These are phyloP conservation scores for Scaptomyza polygonia DNA, from an alignment of 2,888 invertebrate species.

Conservation along the genomic window DNA sequence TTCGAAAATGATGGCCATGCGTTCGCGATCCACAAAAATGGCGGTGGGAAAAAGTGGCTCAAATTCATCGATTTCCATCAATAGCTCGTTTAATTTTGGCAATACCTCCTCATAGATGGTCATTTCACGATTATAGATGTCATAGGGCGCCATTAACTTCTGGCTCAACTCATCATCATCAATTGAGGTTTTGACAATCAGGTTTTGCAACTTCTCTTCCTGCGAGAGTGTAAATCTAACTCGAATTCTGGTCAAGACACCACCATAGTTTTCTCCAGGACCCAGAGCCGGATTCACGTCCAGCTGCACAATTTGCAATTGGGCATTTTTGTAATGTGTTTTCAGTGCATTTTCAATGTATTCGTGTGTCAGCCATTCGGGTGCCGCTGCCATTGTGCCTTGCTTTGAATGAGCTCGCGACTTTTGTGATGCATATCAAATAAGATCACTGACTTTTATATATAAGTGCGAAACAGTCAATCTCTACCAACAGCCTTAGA, in stretches of 20 bases:
- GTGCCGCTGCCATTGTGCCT: slow-evolving; percentile 56
- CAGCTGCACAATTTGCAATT: slow-evolving; percentile 58
- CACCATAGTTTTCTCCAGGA: slow-evolving; percentile 83
- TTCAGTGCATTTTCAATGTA: slow-evolving; percentile 74
- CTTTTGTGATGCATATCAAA: slow-evolving; percentile 6
- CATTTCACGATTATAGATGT: slow-evolving; percentile 83
- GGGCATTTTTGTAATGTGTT: slow-evolving; percentile 62
- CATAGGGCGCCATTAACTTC: slow-evolving; percentile 79
- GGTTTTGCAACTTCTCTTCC: slow-evolving; percentile 32
- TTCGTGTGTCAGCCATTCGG: slow-evolving; percentile 79
- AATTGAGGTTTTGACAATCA: slow-evolving; percentile 80
- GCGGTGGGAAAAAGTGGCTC: slow-evolving; percentile 79
- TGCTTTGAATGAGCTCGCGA: not conserved
- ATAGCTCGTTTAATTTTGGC: slow-evolving; percentile 75
- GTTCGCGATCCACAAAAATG: slow-evolving; percentile 77
- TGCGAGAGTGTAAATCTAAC: slow-evolving; percentile 55
- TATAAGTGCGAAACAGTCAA: not conserved
- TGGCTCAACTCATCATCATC: slow-evolving; percentile 77
- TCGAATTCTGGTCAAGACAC: slow-evolving; percentile 71
- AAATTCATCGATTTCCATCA: slow-evolving; percentile 68
- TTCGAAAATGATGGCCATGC: slow-evolving; percentile 81
- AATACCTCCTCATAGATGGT: slow-evolving; percentile 81
- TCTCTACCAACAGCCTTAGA: not conserved
- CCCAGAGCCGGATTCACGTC: slow-evolving; percentile 71
- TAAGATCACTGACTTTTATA: slow-evolving; percentile 37